Percentiles rank a stretch among this genome's conserved stretches.
Conservation (phyloP, 35 echinoderm and acorn worm species). For the Lytechinus variegatus region DNA sequence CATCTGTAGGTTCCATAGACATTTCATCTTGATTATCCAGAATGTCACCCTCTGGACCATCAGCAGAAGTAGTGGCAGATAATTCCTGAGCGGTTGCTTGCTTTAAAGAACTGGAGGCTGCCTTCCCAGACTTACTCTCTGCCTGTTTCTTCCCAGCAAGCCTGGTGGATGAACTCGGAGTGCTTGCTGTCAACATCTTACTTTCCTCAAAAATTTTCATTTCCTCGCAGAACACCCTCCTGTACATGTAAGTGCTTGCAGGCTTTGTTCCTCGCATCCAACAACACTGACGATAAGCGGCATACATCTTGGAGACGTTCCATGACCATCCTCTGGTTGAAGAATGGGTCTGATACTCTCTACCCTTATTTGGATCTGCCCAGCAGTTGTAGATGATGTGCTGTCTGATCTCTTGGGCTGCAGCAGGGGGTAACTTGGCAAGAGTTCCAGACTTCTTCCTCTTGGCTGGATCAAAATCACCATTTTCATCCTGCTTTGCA, state of each 20-base stretch:
- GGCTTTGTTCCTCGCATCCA: not conserved
- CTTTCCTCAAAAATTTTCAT: slow-evolving; percentile 17
- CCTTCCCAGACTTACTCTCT: not conserved
- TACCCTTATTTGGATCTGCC: slow-evolving; percentile 38
- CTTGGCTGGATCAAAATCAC: not conserved
- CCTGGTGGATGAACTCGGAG: not conserved
- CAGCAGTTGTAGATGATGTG: slow-evolving; percentile 53
- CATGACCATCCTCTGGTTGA: slow-evolving; percentile 39
- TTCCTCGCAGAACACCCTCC: slow-evolving; percentile 47
- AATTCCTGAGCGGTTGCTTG: not conserved
- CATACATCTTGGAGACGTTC: slow-evolving; percentile 47
- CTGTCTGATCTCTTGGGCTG: slow-evolving; percentile 40
- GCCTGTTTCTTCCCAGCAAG: not conserved
- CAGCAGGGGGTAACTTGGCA: slow-evolving; percentile 18
- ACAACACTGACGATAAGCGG: slow-evolving; percentile 25
- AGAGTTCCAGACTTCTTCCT: slow-evolving; percentile 5
- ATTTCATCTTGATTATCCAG: not conserved
- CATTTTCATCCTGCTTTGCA: slow-evolving; percentile 27
- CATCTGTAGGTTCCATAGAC: not conserved
- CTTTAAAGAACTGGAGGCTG: not conserved
- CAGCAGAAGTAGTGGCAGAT: not conserved
- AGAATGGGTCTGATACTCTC: slow-evolving; percentile 34
- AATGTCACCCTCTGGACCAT: not conserved
- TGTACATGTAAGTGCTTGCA: slow-evolving; percentile 44
- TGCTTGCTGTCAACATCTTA: not conserved